phyloP scores from a whole-genome alignment of 2,113 vertebrate species.

The Catharus bicknelli region DNA sequence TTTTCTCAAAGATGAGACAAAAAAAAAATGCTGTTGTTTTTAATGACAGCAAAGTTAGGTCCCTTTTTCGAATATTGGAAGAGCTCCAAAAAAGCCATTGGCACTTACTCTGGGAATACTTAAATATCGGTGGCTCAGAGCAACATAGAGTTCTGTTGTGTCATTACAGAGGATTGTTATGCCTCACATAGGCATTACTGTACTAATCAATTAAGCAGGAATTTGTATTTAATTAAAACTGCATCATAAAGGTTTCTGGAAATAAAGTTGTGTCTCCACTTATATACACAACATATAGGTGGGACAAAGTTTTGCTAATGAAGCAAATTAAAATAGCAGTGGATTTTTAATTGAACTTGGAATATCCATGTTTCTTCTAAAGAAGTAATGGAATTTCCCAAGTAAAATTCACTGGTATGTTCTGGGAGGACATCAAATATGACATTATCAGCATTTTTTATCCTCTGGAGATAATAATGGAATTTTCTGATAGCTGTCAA shows the following conservation, averaged over 20 bases:
- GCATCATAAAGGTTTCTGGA: not conserved
- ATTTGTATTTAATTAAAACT: not conserved
- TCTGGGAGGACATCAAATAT: not conserved
- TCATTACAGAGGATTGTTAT: not conserved
- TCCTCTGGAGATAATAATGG: not conserved
- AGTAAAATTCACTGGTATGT: not conserved
- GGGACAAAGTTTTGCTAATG: not conserved
- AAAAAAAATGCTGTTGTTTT: not conserved
- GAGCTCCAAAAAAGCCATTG: not conserved
- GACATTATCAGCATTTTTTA: not conserved
- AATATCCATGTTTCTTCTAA: not conserved
- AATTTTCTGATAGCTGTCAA: not conserved
- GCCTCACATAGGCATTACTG: not conserved
- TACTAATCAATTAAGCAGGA: not conserved
- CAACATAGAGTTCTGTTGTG: not conserved
- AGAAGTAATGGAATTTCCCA: not conserved
- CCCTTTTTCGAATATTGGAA: not conserved
- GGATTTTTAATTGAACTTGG: not conserved
- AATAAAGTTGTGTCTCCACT: not conserved
- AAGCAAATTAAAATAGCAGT: slow-evolving; percentile 31
- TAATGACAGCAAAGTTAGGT: not conserved
- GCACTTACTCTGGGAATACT: not conserved
- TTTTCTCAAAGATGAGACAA: not conserved
- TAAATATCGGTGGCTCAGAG: not conserved
- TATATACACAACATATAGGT: not conserved